These are phyloP conservation scores for Anthophora plumipes DNA, from an alignment of 2,888 invertebrate species.

Conservation along the genomic window DNA sequence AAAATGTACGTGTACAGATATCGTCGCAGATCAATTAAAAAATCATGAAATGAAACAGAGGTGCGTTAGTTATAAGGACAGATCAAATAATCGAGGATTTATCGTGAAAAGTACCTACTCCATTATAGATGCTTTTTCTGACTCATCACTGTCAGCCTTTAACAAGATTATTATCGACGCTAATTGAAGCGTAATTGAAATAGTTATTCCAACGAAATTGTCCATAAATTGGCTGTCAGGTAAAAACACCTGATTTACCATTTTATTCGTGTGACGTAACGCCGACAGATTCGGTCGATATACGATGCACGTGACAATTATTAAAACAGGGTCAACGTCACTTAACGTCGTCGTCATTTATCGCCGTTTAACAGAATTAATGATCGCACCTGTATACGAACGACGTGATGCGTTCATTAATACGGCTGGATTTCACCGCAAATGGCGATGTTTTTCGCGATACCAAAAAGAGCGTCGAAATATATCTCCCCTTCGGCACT, in stretches of 20 bases:
- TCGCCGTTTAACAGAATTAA: conserved; percentile 71
- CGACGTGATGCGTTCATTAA: conserved; percentile 65
- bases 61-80: too few relatives aligned
- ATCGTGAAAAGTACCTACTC: not conserved
- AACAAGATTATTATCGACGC: not conserved
- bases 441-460: conserved; percentile 39
- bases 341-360: conserved; percentile 72
- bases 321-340: conserved; percentile 72
- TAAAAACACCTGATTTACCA: conserved; percentile 42
- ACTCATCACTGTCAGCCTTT: not conserved
- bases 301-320: conserved; percentile 67
- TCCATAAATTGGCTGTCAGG: conserved; percentile 24
- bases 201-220: conserved; percentile 34
- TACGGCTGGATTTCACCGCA: conserved; percentile 57
- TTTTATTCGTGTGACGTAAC: conserved; percentile 55
- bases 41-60: not conserved
- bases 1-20: too few relatives aligned
- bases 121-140: not conserved
- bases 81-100: not conserved
- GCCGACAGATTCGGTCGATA: conserved; percentile 45
- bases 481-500: conserved; percentile 25
- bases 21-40: too few relatives aligned
- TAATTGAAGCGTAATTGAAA: conserved; percentile 31
- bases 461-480: conserved; percentile 42
- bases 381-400: conserved; percentile 63